phyloP scores from a whole-genome alignment of 2,797 vertebrate genomes.

The Chiroxiphia lanceolata region DNA sequence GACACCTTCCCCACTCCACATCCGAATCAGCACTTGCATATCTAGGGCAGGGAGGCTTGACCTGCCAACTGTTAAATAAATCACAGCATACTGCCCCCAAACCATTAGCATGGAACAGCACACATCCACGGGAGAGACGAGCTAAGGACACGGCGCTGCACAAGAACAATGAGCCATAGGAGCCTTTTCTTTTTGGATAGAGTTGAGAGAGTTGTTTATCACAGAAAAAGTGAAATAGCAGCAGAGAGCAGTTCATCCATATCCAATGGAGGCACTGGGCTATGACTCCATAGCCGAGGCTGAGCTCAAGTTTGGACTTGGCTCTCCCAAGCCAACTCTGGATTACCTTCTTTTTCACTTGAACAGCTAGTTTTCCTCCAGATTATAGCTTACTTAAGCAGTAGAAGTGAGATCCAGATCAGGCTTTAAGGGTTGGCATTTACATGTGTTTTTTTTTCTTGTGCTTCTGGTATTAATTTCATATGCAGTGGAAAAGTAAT shows the following conservation, averaged over 20 bases:
- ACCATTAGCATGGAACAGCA: constrained; percentile 21
- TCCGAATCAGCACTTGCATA: not conserved
- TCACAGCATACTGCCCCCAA: not conserved
- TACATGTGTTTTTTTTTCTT: not conserved
- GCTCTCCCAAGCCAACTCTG: not conserved
- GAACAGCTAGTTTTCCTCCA: not conserved
- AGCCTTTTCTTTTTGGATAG: not conserved
- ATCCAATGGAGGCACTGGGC: not conserved
- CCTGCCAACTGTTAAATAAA: constrained; percentile 5
- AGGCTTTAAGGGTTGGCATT: constrained; percentile 26
- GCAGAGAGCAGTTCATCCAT: not conserved
- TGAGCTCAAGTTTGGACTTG: not conserved
- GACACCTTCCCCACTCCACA: not conserved
- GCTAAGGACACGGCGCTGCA: not conserved
- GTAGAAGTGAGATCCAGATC: not conserved
- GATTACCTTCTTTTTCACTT: not conserved
- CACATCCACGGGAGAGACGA: not conserved
- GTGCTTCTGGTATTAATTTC: constrained; percentile 38
- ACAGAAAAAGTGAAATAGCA: not conserved
- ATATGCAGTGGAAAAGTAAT: constrained; percentile 42
- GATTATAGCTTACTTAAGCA: not conserved
- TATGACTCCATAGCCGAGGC: not conserved
- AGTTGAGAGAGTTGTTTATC: not conserved
- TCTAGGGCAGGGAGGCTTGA: not conserved
- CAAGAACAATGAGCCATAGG: not conserved